Conservation (phyloP, 2,113 vertebrate species). For the Raja brachyura region DNA sequence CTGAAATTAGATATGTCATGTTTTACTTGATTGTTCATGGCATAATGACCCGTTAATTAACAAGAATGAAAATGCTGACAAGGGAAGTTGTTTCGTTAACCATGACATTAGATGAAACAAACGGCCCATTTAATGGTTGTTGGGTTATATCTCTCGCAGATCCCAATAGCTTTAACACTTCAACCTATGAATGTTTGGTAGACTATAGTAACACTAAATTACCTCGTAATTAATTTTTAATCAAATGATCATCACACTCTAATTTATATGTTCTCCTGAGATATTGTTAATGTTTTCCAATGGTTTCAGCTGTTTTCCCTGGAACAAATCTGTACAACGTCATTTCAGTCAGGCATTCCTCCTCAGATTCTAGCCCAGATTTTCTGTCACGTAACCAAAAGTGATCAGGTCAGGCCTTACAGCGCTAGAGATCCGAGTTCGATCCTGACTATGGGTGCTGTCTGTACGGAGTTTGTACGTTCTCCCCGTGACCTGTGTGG, state of each 20-base stretch:
- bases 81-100: not conserved
- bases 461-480: too few relatives aligned
- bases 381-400: too few relatives aligned
- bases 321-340: not conserved
- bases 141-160: not conserved
- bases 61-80: slow-evolving; percentile 13
- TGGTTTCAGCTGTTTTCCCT: not conserved
- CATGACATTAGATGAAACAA: not conserved
- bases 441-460: too few relatives aligned
- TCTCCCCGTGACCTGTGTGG: too few relatives aligned
- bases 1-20: not conserved
- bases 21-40: not conserved
- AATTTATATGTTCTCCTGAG: not conserved
- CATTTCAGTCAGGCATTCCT: not conserved
- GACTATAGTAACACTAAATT: slow-evolving; percentile 10
- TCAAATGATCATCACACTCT: not conserved
- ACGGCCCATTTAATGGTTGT: not conserved
- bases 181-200: not conserved
- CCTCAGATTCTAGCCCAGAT: not conserved
- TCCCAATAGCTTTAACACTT: not conserved
- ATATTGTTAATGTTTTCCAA: slow-evolving; percentile 12
- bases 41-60: slow-evolving; percentile 7
- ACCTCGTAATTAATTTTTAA: slow-evolving; percentile 27
- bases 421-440: too few relatives aligned
- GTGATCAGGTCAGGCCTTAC: too few relatives aligned